Percentiles rank a stretch among this genome's conserved stretches.
Evolutionary conservation across 1,140 invertebrate genomes (phyloP).

Genomic region (Drosophila punjabiensis): DNA sequence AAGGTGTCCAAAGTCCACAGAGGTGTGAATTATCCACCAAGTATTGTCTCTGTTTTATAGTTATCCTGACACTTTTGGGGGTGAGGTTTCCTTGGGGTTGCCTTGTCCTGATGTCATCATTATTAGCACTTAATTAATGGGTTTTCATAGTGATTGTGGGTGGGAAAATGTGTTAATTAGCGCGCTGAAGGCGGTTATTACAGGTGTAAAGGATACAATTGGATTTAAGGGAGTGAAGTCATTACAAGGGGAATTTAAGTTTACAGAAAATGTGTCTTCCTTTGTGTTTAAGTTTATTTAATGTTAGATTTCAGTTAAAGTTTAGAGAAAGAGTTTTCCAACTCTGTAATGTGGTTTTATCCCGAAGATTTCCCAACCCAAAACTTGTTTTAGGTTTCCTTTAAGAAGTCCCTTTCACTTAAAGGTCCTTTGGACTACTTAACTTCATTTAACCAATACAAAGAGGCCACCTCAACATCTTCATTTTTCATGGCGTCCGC

Average conservation of each 20-base stretch:
- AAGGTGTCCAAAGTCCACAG: neutral
- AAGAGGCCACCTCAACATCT: conserved; percentile 38
- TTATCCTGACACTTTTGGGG: neutral
- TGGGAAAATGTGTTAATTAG: conserved; percentile 60
- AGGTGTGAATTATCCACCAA: conserved; percentile 9
- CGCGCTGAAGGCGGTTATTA: conserved; percentile 44
- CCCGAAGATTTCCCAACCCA: too few species aligned
- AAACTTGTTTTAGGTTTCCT: too few species aligned
- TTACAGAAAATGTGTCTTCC: neutral
- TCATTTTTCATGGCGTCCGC: conserved; percentile 52
- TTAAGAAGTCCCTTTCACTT: neutral
- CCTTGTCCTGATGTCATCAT: conserved; percentile 39
- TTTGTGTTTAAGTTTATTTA: neutral
- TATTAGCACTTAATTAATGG: conserved; percentile 57
- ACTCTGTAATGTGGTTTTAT: neutral
- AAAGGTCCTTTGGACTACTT: conserved; percentile 14
- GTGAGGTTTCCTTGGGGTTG: neutral
- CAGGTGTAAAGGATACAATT: conserved; percentile 33
- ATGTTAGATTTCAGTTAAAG: neutral
- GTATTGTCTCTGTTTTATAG: conserved; percentile 25
- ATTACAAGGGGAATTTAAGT: neutral
- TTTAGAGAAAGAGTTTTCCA: neutral
- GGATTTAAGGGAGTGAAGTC: neutral
- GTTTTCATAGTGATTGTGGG: conserved; percentile 21
- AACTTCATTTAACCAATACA: conserved; percentile 33